Conservation (phyloP, 2,888 invertebrate species). For the Cephus pulcher region DNA sequence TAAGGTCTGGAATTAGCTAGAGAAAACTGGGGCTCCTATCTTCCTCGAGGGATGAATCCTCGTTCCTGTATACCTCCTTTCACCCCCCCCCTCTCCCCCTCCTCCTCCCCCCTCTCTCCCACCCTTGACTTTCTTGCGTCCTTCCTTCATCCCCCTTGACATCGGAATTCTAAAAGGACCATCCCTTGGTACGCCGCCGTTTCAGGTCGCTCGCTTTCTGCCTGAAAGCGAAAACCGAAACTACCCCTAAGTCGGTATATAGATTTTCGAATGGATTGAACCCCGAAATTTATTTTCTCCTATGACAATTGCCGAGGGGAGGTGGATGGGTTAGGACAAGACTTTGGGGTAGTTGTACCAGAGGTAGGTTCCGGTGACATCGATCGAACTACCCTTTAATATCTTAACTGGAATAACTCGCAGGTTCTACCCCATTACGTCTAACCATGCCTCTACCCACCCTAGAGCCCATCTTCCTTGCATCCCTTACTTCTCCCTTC, state of each 20-base stretch:
- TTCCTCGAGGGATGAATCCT: conserved; percentile 18
- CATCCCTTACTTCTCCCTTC: conserved; percentile 48
- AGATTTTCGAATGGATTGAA: not conserved
- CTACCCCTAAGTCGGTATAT: not conserved
- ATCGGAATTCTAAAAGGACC: not conserved
- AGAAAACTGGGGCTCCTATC: conserved; percentile 23
- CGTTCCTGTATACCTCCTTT: not conserved
- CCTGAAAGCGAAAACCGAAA: not conserved
- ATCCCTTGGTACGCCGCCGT: not conserved
- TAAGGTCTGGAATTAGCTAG: conserved; percentile 23
- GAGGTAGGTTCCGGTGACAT: conserved; percentile 30
- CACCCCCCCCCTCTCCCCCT: not conserved
- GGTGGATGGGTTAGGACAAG: not conserved
- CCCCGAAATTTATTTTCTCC: not conserved
- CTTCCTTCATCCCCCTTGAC: not conserved
- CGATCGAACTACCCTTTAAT: conserved; percentile 45
- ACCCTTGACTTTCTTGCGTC: not conserved
- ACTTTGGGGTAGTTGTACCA: conserved; percentile 1
- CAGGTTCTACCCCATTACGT: conserved; percentile 55
- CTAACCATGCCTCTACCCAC: conserved; percentile 39
- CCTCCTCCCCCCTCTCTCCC: no score
- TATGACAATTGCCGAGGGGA: not conserved
- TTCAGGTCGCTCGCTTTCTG: not conserved
- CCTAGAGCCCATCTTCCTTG: not conserved
- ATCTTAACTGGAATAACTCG: conserved; percentile 53